Conservation (phyloP, 35 echinoderm and acorn worm species). For the Ophiothrix spiculata region DNA sequence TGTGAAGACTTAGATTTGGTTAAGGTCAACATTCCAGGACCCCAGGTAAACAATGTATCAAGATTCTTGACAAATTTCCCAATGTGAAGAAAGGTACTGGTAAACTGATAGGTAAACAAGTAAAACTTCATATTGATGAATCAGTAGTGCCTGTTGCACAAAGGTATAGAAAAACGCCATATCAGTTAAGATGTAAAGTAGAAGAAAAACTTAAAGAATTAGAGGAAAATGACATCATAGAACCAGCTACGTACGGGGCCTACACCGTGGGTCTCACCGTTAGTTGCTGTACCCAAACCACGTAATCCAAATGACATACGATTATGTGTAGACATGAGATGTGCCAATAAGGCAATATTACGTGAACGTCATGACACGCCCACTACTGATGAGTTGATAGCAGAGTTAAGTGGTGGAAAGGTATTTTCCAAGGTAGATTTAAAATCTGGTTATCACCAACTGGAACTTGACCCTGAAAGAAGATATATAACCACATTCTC, state of each 20-base stretch:
- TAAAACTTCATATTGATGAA: slow-evolving; percentile 48
- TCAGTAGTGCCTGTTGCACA: slow-evolving; percentile 38
- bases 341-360: slow-evolving; percentile 47
- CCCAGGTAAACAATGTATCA: neutral
- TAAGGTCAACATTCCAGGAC: too few species aligned
- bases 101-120: slow-evolving; percentile 51
- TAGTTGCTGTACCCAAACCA: slow-evolving; percentile 33
- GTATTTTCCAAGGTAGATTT: slow-evolving; percentile 52
- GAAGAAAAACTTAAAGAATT: slow-evolving; percentile 48
- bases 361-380: slow-evolving; percentile 49
- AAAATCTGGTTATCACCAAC: slow-evolving; percentile 44
- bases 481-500: slow-evolving; percentile 40
- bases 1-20: too few species aligned
- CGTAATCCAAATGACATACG: slow-evolving; percentile 35
- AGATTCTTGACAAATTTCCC: slow-evolving; percentile 19
- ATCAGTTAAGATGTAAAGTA: slow-evolving; percentile 43
- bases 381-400: slow-evolving; percentile 39
- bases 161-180: slow-evolving; percentile 26
- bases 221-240: slow-evolving; percentile 34
- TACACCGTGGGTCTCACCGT: slow-evolving; percentile 6
- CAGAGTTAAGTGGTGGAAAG: slow-evolving; percentile 19
- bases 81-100: slow-evolving; percentile 41
- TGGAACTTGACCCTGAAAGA: slow-evolving; percentile 27
- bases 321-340: slow-evolving; percentile 68
- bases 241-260: slow-evolving; percentile 11